Conservation (phyloP, 2,888 invertebrate species). For the Macaria notata region DNA sequence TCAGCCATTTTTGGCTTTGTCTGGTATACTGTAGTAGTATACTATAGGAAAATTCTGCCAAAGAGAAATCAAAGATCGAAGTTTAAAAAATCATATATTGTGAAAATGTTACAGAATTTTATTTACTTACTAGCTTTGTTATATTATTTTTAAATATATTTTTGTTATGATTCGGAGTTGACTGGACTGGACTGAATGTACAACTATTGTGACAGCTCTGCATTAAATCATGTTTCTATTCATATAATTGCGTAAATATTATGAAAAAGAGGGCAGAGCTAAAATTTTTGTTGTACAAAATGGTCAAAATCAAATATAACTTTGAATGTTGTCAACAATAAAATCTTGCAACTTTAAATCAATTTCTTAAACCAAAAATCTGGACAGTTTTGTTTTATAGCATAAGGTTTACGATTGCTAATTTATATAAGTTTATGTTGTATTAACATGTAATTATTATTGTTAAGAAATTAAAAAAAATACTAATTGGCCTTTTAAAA, state of each 20-base stretch:
- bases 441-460: slow-evolving; percentile 41
- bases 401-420: no score
- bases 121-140: slow-evolving; percentile 11
- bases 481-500: slow-evolving; percentile 67
- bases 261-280: no score
- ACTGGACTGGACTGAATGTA: no score
- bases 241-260: no score
- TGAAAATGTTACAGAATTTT: no score
- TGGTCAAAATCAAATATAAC: no score
- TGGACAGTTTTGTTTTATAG: no score
- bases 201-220: neutral
- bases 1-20: slow-evolving; percentile 24
- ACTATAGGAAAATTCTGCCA: slow-evolving; percentile 34
- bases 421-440: slow-evolving; percentile 30
- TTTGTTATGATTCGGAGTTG: neutral
- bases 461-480: slow-evolving; percentile 36
- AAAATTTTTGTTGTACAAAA: no score
- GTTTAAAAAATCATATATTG: neutral
- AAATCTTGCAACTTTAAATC: no score
- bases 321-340: no score
- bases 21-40: slow-evolving; percentile 35
- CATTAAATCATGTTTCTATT: no score
- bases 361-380: no score
- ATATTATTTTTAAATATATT: neutral
- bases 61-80: slow-evolving; percentile 39